Evolutionary conservation across 2,113 vertebrate species (phyloP).

Genomic region (Bagarius yarrelli): DNA sequence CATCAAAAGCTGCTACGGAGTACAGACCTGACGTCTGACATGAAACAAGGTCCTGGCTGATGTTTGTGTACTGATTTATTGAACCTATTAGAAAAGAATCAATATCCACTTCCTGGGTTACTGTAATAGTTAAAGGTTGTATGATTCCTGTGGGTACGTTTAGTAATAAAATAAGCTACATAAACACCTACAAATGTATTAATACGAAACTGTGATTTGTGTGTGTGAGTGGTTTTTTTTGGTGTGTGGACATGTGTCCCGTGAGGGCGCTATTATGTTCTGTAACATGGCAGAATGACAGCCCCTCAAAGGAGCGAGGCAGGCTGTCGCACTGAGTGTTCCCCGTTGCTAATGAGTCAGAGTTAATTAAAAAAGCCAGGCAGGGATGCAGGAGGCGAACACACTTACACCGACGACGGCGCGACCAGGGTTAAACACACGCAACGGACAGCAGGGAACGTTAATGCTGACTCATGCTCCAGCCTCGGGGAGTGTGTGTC

Average conservation of each 20-base stretch:
- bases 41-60: neutral
- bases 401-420: slow-evolving; percentile 15
- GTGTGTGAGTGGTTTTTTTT: neutral
- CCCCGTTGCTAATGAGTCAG: slow-evolving; percentile 52
- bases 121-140: no score
- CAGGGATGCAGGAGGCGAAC: slow-evolving; percentile 36
- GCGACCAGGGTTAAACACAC: slow-evolving; percentile 44
- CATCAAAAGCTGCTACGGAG: no score
- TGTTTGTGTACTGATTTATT: neutral
- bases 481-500: slow-evolving; percentile 19
- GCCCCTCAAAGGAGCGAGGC: slow-evolving; percentile 46
- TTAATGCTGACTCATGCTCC: slow-evolving; percentile 48
- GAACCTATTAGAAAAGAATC: neutral
- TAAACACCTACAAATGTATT: no score
- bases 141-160: no score
- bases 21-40: no score
- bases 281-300: slow-evolving; percentile 53
- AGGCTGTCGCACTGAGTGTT: slow-evolving; percentile 47
- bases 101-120: no score
- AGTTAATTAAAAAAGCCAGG: slow-evolving; percentile 53
- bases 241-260: slow-evolving; percentile 22
- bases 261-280: slow-evolving; percentile 35
- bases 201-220: neutral
- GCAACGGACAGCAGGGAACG: slow-evolving; percentile 37
- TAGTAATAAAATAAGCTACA: neutral